Conservation (phyloP, 2,113 vertebrate species). For the Pogona vitticeps region DNA sequence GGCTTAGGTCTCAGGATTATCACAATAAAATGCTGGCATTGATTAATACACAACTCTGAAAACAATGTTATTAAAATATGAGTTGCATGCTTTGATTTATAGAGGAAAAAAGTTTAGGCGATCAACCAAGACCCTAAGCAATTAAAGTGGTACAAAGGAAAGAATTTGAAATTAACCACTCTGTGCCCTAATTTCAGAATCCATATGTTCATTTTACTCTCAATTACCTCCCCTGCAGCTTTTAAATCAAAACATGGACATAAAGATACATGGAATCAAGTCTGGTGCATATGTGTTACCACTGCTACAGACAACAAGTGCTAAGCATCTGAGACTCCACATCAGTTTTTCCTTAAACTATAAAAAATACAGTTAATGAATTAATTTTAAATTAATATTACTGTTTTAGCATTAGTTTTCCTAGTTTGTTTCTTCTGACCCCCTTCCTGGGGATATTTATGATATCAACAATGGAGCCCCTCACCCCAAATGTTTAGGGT, state of each 20-base stretch:
- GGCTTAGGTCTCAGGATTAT: neutral
- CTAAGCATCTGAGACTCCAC: no score
- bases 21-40: neutral
- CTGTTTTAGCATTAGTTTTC: no score
- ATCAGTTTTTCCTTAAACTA: no score
- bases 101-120: neutral
- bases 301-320: no score
- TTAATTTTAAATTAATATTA: no score
- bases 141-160: neutral
- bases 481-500: no score
- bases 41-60: neutral
- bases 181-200: neutral
- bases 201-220: neutral
- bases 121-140: neutral
- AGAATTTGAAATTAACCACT: neutral
- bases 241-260: neutral
- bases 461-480: no score
- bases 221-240: slow-evolving; percentile 4
- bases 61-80: neutral
- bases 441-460: no score
- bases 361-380: no score
- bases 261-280: neutral
- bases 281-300: no score
- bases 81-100: neutral
- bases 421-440: no score